Conservation (phyloP, 2,888 invertebrate species). For the Lamproptera curius region DNA sequence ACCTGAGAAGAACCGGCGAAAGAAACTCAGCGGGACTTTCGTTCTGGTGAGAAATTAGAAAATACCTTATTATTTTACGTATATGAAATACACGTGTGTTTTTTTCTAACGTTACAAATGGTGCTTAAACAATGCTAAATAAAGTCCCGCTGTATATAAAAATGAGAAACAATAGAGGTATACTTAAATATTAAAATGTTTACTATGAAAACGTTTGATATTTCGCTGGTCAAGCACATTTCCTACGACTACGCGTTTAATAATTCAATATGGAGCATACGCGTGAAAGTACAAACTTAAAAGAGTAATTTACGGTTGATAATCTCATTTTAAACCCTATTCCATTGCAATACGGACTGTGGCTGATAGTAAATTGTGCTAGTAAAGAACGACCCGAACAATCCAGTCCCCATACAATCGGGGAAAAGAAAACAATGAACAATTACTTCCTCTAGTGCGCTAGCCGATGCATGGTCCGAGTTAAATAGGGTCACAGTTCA, state of each 20-base stretch:
- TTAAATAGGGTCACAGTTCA: slow-evolving; percentile 25
- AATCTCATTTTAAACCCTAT: neutral
- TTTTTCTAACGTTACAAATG: neutral
- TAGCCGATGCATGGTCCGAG: slow-evolving; percentile 29
- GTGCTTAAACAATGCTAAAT: neutral
- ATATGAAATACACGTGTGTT: no score
- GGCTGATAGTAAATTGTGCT: slow-evolving; percentile 22
- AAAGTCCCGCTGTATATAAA: neutral
- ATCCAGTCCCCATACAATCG: slow-evolving; percentile 41
- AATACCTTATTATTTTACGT: no score
- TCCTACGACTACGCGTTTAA: slow-evolving; percentile 16
- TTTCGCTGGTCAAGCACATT: slow-evolving; percentile 16
- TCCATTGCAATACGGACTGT: slow-evolving; percentile 3
- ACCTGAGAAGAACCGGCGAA: no score
- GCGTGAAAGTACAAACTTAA: neutral
- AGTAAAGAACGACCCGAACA: slow-evolving; percentile 34
- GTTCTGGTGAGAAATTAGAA: no score
- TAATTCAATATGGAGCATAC: slow-evolving; percentile 5
- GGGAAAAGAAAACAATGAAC: slow-evolving; percentile 40
- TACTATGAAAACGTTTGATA: slow-evolving; percentile 5
- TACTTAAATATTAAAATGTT: slow-evolving; percentile 2
- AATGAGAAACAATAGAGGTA: slow-evolving; percentile 2
- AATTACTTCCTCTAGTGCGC: slow-evolving; percentile 36
- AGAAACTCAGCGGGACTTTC: no score
- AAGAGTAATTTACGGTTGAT: neutral